phyloP scores from a whole-genome alignment of 2,888 invertebrate species.

The Rugalucina vietnamica region DNA sequence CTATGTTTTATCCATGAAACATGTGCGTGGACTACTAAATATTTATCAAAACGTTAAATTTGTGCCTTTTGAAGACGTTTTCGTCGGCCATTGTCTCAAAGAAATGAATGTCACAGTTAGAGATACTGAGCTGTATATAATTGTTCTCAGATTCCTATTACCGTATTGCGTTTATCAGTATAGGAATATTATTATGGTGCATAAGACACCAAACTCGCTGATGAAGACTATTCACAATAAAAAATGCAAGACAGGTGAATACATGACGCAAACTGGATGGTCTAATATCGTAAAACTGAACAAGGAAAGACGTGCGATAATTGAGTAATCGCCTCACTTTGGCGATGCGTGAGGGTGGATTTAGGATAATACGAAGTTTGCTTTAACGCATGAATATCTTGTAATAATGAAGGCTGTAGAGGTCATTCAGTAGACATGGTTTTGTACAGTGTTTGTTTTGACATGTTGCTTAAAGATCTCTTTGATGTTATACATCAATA shows the following conservation, averaged over 20 bases:
- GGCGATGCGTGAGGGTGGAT: too few relatives aligned
- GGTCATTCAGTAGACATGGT: too few relatives aligned
- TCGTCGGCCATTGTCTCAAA: neutral
- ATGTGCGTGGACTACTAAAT: neutral
- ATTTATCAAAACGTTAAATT: neutral
- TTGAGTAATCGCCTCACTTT: too few relatives aligned
- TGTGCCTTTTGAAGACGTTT: neutral
- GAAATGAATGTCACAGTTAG: neutral
- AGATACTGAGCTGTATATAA: neutral
- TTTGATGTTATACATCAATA: too few relatives aligned
- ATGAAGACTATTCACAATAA: neutral
- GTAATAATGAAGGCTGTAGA: too few relatives aligned
- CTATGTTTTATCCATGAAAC: neutral
- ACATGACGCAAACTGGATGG: too few relatives aligned
- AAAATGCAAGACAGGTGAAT: neutral
- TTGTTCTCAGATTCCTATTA: neutral
- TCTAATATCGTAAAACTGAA: too few relatives aligned
- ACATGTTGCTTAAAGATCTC: too few relatives aligned
- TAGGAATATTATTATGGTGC: neutral
- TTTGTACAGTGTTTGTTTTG: too few relatives aligned
- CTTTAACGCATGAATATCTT: too few relatives aligned
- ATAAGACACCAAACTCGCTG: neutral
- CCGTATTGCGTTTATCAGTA: neutral
- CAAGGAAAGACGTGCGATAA: too few relatives aligned
- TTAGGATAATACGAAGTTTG: too few relatives aligned